Evolutionary conservation across 2,888 invertebrate genomes (phyloP).

Genomic region (Priocnemis perturbator): DNA sequence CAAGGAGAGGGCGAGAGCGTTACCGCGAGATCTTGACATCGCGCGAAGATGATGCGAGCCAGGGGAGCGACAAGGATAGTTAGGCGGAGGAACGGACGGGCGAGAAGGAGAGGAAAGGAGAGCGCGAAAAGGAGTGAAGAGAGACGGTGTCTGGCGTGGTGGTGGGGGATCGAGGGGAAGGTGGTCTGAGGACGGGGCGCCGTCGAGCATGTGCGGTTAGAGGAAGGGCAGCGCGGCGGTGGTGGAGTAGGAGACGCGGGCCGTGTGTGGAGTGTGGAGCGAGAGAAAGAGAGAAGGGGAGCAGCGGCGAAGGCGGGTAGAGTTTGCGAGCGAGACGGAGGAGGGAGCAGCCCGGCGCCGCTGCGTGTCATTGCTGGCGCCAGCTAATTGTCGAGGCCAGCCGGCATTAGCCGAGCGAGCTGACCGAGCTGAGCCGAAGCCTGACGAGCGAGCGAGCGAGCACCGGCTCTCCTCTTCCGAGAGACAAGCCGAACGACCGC

Average conservation of each 20-base stretch:
- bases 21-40: not conserved
- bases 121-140: slow-evolving; percentile 21
- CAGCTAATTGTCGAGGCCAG: slow-evolving; percentile 74
- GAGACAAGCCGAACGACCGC: slow-evolving; percentile 1
- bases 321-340: slow-evolving; percentile 29
- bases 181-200: slow-evolving; percentile 42
- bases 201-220: slow-evolving; percentile 48
- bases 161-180: not conserved
- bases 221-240: slow-evolving; percentile 17
- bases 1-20: not conserved
- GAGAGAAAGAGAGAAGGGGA: slow-evolving; percentile 19
- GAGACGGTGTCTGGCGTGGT: not conserved
- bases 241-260: slow-evolving; percentile 13
- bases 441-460: slow-evolving; percentile 26
- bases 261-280: slow-evolving; percentile 26
- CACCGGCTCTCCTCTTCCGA: slow-evolving; percentile 14
- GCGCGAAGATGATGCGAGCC: slow-evolving; percentile 20
- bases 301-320: slow-evolving; percentile 26
- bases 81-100: slow-evolving; percentile 4
- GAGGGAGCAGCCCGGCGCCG: slow-evolving; percentile 65
- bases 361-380: slow-evolving; percentile 73
- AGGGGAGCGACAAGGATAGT: slow-evolving; percentile 21
- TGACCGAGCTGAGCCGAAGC: slow-evolving; percentile 62
- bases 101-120: slow-evolving; percentile 14
- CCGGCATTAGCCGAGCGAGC: slow-evolving; percentile 66